Percentiles rank a stretch among this genome's conserved stretches.
These are phyloP conservation scores for Astropecten irregularis DNA, from an alignment of 53 echinoderm and acorn worm species.

Conservation along the genomic window DNA sequence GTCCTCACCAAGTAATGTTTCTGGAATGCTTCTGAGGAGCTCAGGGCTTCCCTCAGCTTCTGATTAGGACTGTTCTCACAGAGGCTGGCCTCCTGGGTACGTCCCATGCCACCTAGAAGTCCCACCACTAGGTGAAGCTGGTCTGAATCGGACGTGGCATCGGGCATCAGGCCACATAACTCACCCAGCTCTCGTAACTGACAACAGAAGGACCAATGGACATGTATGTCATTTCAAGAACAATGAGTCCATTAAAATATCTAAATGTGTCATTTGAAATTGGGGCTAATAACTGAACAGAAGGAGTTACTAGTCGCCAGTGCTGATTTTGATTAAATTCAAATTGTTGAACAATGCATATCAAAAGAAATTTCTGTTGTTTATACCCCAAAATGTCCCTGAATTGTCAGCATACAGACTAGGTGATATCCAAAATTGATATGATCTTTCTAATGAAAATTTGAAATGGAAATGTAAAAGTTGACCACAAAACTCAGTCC, in stretches of 20 bases:
- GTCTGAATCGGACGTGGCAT: slow-evolving; percentile 77
- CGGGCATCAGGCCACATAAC: slow-evolving; percentile 88
- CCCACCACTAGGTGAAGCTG: slow-evolving; percentile 92
- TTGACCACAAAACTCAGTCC: too few relatives aligned
- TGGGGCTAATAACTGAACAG: too few relatives aligned
- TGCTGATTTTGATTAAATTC: too few relatives aligned
- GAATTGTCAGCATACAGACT: too few relatives aligned
- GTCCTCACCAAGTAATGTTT: slow-evolving; percentile 87
- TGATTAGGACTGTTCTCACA: slow-evolving; percentile 92
- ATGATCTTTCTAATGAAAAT: too few relatives aligned
- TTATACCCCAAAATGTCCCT: too few relatives aligned
- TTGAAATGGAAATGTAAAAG: too few relatives aligned
- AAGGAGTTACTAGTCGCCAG: too few relatives aligned
- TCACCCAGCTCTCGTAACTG: slow-evolving; percentile 84
- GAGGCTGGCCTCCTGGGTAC: slow-evolving; percentile 65
- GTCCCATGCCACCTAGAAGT: slow-evolving; percentile 91
- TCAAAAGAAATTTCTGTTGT: too few relatives aligned
- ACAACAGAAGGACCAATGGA: background rate
- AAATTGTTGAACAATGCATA: too few relatives aligned
- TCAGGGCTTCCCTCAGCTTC: slow-evolving; percentile 95
- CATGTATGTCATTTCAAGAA: background rate
- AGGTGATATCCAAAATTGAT: too few relatives aligned
- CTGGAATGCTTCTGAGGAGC: slow-evolving; percentile 87
- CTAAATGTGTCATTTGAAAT: background rate
- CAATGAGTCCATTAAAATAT: background rate